Conservation (phyloP, 2,113 vertebrate genomes). For the Peucedramus taeniatus region DNA sequence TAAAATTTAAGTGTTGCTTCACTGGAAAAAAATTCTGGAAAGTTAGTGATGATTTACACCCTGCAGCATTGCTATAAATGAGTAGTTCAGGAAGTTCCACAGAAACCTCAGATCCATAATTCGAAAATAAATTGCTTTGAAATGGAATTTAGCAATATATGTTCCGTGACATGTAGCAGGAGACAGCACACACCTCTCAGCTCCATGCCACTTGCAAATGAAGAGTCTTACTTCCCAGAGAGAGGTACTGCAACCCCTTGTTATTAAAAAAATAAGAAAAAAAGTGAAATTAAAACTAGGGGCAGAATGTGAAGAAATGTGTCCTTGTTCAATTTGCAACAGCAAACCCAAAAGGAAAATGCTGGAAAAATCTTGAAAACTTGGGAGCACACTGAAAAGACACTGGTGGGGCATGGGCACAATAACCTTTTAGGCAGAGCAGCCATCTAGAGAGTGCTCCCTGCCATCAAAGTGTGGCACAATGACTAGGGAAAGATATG, state of each 20-base stretch:
- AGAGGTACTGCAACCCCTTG: no score
- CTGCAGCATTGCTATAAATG: neutral
- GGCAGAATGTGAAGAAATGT: neutral
- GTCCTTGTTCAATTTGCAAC: neutral
- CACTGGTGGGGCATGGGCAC: fast-evolving
- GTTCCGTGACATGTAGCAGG: neutral
- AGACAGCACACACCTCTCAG: neutral
- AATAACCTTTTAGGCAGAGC: neutral
- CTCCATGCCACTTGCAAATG: fast-evolving
- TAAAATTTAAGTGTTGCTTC: neutral
- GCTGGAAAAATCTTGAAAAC: neutral
- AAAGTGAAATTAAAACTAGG: neutral
- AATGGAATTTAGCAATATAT: neutral
- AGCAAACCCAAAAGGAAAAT: neutral
- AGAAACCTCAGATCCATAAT: neutral
- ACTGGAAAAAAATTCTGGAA: neutral
- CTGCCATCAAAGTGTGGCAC: neutral
- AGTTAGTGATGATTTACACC: neutral
- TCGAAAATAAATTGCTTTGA: neutral
- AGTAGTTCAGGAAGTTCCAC: neutral
- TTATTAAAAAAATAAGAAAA: neutral
- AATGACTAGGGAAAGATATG: neutral
- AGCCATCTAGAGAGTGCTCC: neutral
- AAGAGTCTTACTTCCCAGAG: neutral
- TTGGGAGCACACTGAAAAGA: neutral